These are phyloP conservation scores for Heliconius ismenius DNA, from an alignment of 2,888 invertebrate species.

Conservation along the genomic window DNA sequence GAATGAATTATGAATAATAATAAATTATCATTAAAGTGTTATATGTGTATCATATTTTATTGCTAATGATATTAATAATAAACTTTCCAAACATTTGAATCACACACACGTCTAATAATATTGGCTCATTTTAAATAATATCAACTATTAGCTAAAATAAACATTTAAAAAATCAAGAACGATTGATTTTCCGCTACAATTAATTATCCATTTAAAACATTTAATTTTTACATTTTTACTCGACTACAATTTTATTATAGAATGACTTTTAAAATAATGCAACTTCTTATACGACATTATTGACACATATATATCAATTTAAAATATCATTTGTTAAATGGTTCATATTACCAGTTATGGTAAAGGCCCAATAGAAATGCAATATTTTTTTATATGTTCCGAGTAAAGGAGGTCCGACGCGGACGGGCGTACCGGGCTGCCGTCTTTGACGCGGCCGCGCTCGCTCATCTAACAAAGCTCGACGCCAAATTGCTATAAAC, in stretches of 20 bases:
- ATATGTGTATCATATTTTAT: neutral
- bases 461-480: constrained; percentile 51
- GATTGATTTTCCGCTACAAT: neutral
- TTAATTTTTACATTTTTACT: neutral
- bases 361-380: constrained; percentile 49
- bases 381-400: constrained; percentile 62
- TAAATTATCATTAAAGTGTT: constrained; percentile 60
- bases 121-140: constrained; percentile 38
- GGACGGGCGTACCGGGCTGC: constrained; percentile 48
- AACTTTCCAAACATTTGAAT: constrained; percentile 71
- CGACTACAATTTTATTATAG: neutral
- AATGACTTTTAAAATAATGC: neutral
- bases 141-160: constrained; percentile 1
- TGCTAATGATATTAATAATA: constrained; percentile 57
- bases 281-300: neutral
- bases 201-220: neutral
- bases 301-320: neutral
- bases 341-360: neutral
- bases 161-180: neutral
- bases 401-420: constrained; percentile 61
- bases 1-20: constrained; percentile 76
- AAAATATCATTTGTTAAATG: neutral
- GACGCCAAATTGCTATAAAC: constrained; percentile 65
- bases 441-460: constrained; percentile 55
- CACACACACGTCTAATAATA: constrained; percentile 59